Percentiles rank a stretch among this genome's conserved stretches.
Conservation (phyloP, 2,113 vertebrate genomes). For the Suricata suricatta region DNA sequence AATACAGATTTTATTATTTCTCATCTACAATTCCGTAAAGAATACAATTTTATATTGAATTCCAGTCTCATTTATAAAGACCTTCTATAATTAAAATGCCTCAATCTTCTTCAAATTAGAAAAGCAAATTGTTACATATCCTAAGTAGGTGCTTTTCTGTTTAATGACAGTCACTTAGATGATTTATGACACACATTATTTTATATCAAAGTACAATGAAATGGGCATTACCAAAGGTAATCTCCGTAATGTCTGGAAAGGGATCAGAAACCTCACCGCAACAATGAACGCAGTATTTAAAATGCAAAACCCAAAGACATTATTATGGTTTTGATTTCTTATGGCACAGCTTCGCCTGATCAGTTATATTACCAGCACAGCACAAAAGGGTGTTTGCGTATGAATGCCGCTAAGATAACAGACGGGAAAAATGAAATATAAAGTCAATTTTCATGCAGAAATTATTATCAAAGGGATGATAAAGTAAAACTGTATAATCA, state of each 20-base stretch:
- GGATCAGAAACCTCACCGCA: conserved; percentile 89
- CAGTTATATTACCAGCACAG: conserved; percentile 84
- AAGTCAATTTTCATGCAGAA: conserved; percentile 87
- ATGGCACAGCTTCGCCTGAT: conserved; percentile 87
- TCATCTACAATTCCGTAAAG: conserved; percentile 80
- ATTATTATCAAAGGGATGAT: conserved; percentile 89
- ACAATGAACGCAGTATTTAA: conserved; percentile 91
- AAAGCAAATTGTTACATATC: conserved; percentile 92
- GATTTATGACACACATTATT: conserved; percentile 90
- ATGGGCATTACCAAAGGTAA: conserved; percentile 91
- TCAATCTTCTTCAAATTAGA: conserved; percentile 90
- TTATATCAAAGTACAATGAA: conserved; percentile 93
- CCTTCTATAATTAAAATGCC: conserved; percentile 89
- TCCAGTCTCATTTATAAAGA: conserved; percentile 84
- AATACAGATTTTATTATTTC: conserved; percentile 78
- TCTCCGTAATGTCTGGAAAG: conserved; percentile 91
- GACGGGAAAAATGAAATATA: conserved; percentile 86
- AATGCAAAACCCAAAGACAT: conserved; percentile 92
- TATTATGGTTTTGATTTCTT: conserved; percentile 92
- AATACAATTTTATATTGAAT: conserved; percentile 82
- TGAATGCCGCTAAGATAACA: conserved; percentile 89
- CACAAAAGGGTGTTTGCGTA: conserved; percentile 86
- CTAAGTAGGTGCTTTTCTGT: conserved; percentile 89
- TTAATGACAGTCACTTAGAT: conserved; percentile 89
- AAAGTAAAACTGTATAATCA: conserved; percentile 85